Percentiles rank a stretch among this genome's conserved stretches.
Evolutionary conservation across 64 coral and sea anemone species (phyloP).

Genomic region (Actinia equina): DNA sequence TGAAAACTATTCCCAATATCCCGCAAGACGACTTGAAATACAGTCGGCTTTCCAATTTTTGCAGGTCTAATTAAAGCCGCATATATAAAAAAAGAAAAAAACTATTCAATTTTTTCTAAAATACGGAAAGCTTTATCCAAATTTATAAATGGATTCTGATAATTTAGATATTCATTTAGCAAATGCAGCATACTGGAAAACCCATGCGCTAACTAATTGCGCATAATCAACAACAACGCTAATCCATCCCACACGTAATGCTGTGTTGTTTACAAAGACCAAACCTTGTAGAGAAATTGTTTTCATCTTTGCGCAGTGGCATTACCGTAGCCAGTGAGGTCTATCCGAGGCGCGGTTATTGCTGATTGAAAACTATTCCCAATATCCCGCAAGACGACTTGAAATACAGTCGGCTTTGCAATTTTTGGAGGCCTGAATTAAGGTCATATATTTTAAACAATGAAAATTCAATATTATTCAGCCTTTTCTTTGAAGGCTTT

Average conservation of each 20-base stretch:
- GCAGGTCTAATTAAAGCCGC: not conserved
- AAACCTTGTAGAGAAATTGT: too few species aligned
- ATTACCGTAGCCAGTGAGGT: conserved; percentile 94
- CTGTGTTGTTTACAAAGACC: too few species aligned
- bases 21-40: not conserved
- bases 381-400: conserved; percentile 7
- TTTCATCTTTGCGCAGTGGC: conserved; percentile 94
- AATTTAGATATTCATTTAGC: too few species aligned
- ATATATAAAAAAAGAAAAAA: too few species aligned
- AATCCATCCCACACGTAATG: too few species aligned
- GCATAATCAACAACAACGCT: too few species aligned
- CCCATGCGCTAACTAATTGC: too few species aligned
- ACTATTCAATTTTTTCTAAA: too few species aligned
- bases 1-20: not conserved
- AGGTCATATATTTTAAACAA: not conserved
- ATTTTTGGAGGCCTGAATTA: not conserved
- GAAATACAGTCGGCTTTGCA: not conserved
- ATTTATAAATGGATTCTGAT: too few species aligned
- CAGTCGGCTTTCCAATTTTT: conserved; percentile 17
- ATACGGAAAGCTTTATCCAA: too few species aligned
- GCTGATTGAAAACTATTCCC: conserved; percentile 6
- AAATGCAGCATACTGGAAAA: too few species aligned
- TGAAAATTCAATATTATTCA: not conserved
- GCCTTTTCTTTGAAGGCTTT: too few species aligned
- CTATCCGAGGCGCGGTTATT: conserved; percentile 50